A percentile compares a stretch with the other conserved stretches of the same genome.
These are phyloP conservation scores for Elegia similella DNA, from an alignment of 2,888 invertebrate genomes.

Conservation along the genomic window DNA sequence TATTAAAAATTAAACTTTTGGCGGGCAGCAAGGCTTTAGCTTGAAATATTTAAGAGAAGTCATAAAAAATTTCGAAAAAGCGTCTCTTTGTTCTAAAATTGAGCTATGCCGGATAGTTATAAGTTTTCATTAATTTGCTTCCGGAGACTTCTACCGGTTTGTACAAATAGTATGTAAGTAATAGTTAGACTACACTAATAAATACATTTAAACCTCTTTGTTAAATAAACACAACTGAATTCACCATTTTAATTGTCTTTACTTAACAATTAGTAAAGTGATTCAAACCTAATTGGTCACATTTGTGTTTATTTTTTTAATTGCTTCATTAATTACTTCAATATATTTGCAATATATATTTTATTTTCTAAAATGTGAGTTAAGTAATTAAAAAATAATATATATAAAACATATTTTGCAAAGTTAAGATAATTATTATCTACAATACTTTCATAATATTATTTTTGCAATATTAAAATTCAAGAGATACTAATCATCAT, in stretches of 20 bases:
- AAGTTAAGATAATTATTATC: too few species aligned
- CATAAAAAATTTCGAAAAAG: slow-evolving; percentile 40
- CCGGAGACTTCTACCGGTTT: slow-evolving; percentile 41
- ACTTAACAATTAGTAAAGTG: too few species aligned
- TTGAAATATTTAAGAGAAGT: slow-evolving; percentile 37
- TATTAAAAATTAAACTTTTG: slow-evolving; percentile 38
- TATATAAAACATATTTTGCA: too few species aligned
- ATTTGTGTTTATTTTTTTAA: too few species aligned
- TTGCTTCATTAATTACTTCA: too few species aligned
- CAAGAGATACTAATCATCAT: too few species aligned
- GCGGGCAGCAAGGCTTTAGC: slow-evolving; percentile 56
- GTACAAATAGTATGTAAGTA: slow-evolving; percentile 26
- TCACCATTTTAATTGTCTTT: neutral
- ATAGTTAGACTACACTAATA: slow-evolving; percentile 5
- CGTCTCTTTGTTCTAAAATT: slow-evolving; percentile 69
- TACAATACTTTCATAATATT: too few species aligned
- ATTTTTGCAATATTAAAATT: too few species aligned
- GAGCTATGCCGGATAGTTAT: slow-evolving; percentile 72
- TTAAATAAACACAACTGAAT: neutral
- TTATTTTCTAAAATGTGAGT: too few species aligned
- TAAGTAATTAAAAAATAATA: too few species aligned
- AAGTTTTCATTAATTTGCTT: slow-evolving; percentile 47
- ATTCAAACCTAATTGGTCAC: too few species aligned
- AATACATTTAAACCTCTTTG: neutral
- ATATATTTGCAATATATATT: too few species aligned